These are phyloP conservation scores for Diaperis boleti DNA, from an alignment of 2,888 invertebrate species.

Conservation along the genomic window DNA sequence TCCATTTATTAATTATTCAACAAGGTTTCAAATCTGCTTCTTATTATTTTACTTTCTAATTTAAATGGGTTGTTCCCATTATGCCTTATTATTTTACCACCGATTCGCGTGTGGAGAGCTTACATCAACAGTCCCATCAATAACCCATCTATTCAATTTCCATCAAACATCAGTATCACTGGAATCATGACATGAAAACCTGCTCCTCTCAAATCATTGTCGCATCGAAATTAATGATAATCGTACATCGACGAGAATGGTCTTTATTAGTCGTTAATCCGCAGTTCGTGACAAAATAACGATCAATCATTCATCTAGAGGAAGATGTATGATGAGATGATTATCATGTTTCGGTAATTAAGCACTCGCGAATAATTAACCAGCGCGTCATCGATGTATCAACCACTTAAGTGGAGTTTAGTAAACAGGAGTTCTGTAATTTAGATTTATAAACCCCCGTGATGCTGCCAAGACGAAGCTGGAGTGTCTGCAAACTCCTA, in stretches of 20 bases:
- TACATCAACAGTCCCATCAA: too few species aligned
- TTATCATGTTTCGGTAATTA: conserved; percentile 63
- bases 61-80: too few species aligned
- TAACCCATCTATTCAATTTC: too few species aligned
- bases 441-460: conserved; percentile 43
- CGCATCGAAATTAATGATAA: conserved; percentile 28
- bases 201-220: conserved; percentile 12
- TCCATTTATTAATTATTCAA: too few species aligned
- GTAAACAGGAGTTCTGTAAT: conserved; percentile 52
- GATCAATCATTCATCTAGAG: conserved; percentile 58
- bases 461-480: conserved; percentile 24
- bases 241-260: conserved; percentile 49
- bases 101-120: too few species aligned
- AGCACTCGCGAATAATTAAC: conserved; percentile 63
- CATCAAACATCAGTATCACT: too few species aligned
- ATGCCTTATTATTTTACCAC: too few species aligned
- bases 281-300: conserved; percentile 55
- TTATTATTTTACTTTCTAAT: too few species aligned
- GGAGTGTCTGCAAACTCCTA: conserved; percentile 36
- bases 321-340: conserved; percentile 63
- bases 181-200: too few species aligned
- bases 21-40: too few species aligned
- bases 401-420: conserved; percentile 58
- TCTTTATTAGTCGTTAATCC: conserved; percentile 53
- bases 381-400: conserved; percentile 61